phyloP scores from a whole-genome alignment of 1,140 invertebrate species.

The Laupala kohalensis region DNA sequence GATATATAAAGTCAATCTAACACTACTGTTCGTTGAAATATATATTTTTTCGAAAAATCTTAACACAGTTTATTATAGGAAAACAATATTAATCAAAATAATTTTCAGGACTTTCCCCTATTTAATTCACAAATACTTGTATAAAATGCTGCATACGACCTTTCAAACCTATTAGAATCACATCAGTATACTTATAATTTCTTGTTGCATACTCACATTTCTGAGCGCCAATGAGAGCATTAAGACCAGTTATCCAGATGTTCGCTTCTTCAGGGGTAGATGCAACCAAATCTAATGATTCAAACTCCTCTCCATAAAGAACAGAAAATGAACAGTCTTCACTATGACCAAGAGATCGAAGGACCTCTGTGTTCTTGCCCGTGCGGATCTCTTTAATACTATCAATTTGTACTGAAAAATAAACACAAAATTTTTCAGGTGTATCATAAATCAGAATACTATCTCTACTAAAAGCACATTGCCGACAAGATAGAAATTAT shows the following conservation, averaged over 20 bases:
- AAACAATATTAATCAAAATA: not conserved
- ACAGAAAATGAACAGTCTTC: slow-evolving; percentile 51
- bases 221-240: slow-evolving; percentile 35
- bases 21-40: not conserved
- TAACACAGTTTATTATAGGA: not conserved
- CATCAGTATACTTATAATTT: no score
- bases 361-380: slow-evolving; percentile 43
- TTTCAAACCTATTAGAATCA: not conserved
- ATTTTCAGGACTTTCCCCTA: not conserved
- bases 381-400: slow-evolving; percentile 43
- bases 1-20: not conserved
- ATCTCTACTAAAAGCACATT: no score
- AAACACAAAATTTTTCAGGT: not conserved
- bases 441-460: no score
- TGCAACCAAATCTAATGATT: slow-evolving; percentile 46
- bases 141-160: not conserved
- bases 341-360: slow-evolving; percentile 32
- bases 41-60: not conserved
- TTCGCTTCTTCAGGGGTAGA: slow-evolving; percentile 46
- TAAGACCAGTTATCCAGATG: slow-evolving; percentile 47
- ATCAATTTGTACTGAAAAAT: slow-evolving; percentile 37
- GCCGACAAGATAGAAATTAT: no score
- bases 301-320: slow-evolving; percentile 45
- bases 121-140: not conserved
- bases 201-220: slow-evolving; percentile 23